Percentiles rank a stretch among this genome's conserved stretches.
Conservation (phyloP, 2,113 vertebrate species). For the Cheirogaleus medius region DNA sequence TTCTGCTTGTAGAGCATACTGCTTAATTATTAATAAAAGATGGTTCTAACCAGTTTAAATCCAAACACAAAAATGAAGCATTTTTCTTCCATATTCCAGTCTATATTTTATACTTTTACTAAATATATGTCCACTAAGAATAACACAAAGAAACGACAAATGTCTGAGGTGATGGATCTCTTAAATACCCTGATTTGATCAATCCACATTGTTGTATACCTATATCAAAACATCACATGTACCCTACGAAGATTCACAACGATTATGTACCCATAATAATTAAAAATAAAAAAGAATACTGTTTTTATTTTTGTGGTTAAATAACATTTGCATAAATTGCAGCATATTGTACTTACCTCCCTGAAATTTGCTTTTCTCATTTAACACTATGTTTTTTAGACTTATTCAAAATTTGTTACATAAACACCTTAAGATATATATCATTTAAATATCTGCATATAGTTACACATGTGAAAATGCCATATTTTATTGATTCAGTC, state of each 20-base stretch:
- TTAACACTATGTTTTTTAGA: not conserved
- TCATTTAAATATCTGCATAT: not conserved
- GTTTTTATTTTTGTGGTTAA: constrained; percentile 30
- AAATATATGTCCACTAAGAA: not conserved
- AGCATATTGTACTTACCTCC: constrained; percentile 1
- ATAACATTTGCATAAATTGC: not conserved
- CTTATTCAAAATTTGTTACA: not conserved
- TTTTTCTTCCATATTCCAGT: not conserved
- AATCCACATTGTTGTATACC: too few species aligned
- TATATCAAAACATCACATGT: too few species aligned
- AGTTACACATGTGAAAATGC: not conserved
- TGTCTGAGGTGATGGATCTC: too few species aligned
- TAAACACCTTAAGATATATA: not conserved
- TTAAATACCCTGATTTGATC: too few species aligned
- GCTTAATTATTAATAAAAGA: constrained; percentile 25
- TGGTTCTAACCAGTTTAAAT: not conserved
- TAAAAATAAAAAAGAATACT: not conserved
- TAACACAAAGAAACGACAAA: not conserved
- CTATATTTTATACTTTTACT: constrained; percentile 5
- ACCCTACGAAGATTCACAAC: too few species aligned
- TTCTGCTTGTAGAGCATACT: not conserved
- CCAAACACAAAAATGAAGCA: not conserved
- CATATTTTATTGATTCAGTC: not conserved
- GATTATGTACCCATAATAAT: too few species aligned
- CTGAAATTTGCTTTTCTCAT: constrained; percentile 15